phyloP scores from a whole-genome alignment of 1,140 invertebrate genomes.

The Drosophila truncata region DNA sequence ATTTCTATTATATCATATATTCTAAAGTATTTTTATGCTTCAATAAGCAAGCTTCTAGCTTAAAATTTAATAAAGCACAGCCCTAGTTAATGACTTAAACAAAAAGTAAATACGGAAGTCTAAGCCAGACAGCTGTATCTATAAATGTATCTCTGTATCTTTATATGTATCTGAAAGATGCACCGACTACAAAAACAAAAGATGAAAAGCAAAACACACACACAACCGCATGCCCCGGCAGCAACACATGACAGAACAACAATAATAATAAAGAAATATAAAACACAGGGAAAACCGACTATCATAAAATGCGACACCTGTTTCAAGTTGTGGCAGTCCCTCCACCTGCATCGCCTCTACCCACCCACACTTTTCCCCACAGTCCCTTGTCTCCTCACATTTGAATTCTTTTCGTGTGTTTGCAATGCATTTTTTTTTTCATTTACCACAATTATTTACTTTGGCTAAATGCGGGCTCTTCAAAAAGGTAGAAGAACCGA shows the following conservation, averaged over 20 bases:
- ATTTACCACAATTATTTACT: slow-evolving; percentile 62
- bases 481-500: slow-evolving; percentile 29
- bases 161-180: slow-evolving; percentile 6
- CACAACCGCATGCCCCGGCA: slow-evolving; percentile 4
- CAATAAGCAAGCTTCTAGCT: slow-evolving; percentile 2
- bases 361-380: background rate
- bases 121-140: slow-evolving; percentile 1
- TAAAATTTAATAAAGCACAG: slow-evolving; percentile 19
- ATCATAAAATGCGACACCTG: slow-evolving; percentile 60
- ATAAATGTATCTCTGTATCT: no score
- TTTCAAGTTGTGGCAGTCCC: slow-evolving; percentile 57
- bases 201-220: slow-evolving; percentile 26
- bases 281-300: slow-evolving; percentile 41
- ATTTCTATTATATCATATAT: no score
- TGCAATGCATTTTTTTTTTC: slow-evolving; percentile 38
- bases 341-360: background rate
- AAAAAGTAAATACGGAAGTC: slow-evolving; percentile 41
- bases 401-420: slow-evolving; percentile 47
- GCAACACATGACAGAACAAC: slow-evolving; percentile 28
- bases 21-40: slow-evolving; percentile 4
- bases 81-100: slow-evolving; percentile 27
- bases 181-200: slow-evolving; percentile 7
- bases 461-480: slow-evolving; percentile 35
- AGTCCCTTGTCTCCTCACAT: background rate
- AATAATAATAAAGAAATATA: slow-evolving; percentile 29